Evolutionary conservation across 1,140 invertebrate genomes (phyloP).

Genomic region (Steinernema khuongi): DNA sequence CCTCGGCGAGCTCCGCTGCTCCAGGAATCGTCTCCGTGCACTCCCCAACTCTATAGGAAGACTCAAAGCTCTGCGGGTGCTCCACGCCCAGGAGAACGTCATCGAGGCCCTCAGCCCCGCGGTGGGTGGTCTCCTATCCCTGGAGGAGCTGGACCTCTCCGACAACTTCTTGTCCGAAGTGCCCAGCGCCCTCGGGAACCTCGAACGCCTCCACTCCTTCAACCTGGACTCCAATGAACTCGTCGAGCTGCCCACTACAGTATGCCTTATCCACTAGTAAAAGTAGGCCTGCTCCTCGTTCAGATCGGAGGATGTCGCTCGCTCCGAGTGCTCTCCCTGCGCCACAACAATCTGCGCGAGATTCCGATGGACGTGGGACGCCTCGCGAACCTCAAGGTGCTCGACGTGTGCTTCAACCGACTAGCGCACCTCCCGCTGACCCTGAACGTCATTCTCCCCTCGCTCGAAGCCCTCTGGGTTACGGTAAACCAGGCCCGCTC

Average conservation of each 20-base stretch:
- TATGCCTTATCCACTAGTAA: slow-evolving; percentile 61
- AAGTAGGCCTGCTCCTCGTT: background rate
- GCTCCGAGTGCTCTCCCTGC: slow-evolving; percentile 85
- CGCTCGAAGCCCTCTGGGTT: slow-evolving; percentile 95
- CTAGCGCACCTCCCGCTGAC: slow-evolving; percentile 90
- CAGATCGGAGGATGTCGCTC: slow-evolving; percentile 50
- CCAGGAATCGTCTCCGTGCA: background rate
- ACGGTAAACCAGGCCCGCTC: slow-evolving; percentile 67
- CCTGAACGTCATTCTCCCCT: slow-evolving; percentile 73
- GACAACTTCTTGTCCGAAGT: slow-evolving; percentile 91
- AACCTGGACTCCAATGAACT: slow-evolving; percentile 94
- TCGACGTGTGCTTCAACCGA: slow-evolving; percentile 94
- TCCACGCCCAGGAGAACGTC: slow-evolving; percentile 95
- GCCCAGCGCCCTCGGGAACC: slow-evolving; percentile 81
- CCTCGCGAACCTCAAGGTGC: slow-evolving; percentile 82
- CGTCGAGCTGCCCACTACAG: slow-evolving; percentile 78
- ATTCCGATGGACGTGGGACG: slow-evolving; percentile 87
- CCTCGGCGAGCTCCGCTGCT: background rate
- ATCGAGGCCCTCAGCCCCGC: slow-evolving; percentile 78
- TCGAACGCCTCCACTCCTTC: slow-evolving; percentile 84
- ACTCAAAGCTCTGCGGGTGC: slow-evolving; percentile 80
- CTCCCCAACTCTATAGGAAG: slow-evolving; percentile 65
- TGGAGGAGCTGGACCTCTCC: slow-evolving; percentile 93
- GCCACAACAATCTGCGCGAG: slow-evolving; percentile 86
- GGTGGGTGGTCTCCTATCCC: slow-evolving; percentile 84